phyloP scores from a whole-genome alignment of 1,140 invertebrate genomes.

The Macrotrachela quadricornifera region DNA sequence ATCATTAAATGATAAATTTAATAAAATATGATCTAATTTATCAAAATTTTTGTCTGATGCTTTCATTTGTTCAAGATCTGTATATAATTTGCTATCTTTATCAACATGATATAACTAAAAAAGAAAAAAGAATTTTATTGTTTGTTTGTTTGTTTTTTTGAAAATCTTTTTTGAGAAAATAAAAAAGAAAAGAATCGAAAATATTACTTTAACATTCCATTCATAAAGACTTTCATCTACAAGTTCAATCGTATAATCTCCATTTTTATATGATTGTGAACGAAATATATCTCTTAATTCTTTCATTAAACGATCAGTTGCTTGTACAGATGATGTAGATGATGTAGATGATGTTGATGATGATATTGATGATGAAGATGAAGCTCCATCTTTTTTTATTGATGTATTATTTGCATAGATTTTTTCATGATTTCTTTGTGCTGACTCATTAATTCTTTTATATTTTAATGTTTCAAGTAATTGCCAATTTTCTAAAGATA shows the following conservation, averaged over 20 bases:
- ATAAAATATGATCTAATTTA: slow-evolving; percentile 79
- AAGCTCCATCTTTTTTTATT: slow-evolving; percentile 61
- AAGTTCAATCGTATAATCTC: slow-evolving; percentile 71
- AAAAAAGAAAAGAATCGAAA: too few relatives aligned
- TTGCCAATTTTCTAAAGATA: not conserved
- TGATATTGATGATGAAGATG: slow-evolving; percentile 36
- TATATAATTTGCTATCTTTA: slow-evolving; percentile 80
- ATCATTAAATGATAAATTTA: slow-evolving; percentile 93
- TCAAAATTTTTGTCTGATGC: slow-evolving; percentile 48
- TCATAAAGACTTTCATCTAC: slow-evolving; percentile 96
- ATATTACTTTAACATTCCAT: slow-evolving; percentile 85
- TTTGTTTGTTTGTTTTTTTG: slow-evolving; percentile 14
- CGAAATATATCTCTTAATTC: slow-evolving; percentile 90
- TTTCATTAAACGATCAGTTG: slow-evolving; percentile 95
- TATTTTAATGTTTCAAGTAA: slow-evolving; percentile 14
- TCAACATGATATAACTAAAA: slow-evolving; percentile 55
- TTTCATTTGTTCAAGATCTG: slow-evolving; percentile 72
- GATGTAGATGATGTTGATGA: slow-evolving; percentile 40
- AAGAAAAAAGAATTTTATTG: slow-evolving; percentile 30
- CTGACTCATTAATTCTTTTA: slow-evolving; percentile 15
- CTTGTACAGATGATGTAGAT: slow-evolving; percentile 69
- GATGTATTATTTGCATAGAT: slow-evolving; percentile 34
- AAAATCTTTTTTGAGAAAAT: slow-evolving; percentile 33
- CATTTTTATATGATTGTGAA: slow-evolving; percentile 90
- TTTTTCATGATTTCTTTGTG: slow-evolving; percentile 32